These are phyloP conservation scores for Oreochromis aureus DNA, from an alignment of 2,113 vertebrate genomes.

Conservation along the genomic window DNA sequence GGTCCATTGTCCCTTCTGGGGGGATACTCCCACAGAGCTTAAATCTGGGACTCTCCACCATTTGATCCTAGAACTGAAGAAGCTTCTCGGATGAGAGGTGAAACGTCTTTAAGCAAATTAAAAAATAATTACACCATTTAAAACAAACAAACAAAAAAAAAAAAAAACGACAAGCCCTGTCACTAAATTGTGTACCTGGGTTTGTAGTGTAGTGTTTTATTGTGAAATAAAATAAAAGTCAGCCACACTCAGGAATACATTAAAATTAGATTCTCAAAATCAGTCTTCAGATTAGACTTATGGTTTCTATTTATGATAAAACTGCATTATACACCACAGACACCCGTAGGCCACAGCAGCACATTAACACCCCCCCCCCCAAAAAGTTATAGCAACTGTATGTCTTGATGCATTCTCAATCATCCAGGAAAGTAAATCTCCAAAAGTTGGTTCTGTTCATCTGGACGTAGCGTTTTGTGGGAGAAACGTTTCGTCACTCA, in stretches of 20 bases:
- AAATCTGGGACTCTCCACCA: background rate
- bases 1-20: accelerated
- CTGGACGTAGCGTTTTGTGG: too few relatives aligned
- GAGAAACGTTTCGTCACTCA: too few relatives aligned
- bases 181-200: background rate
- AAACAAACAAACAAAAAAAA: accelerated
- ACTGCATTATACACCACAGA: background rate
- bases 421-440: too few relatives aligned
- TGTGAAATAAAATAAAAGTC: background rate
- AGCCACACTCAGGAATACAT: accelerated
- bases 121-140: background rate
- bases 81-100: background rate
- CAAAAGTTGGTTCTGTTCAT: too few relatives aligned
- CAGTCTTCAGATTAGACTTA: background rate
- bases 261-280: background rate
- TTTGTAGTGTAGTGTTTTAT: background rate
- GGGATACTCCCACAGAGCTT: background rate
- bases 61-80: background rate
- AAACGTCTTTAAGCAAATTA: accelerated
- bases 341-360: accelerated
- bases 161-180: accelerated
- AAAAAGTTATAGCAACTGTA: too few relatives aligned
- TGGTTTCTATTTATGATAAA: background rate
- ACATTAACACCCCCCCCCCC: too few relatives aligned
- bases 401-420: too few relatives aligned